phyloP scores from a whole-genome alignment of 2,113 vertebrate genomes.

The Brevimyrus niger region DNA sequence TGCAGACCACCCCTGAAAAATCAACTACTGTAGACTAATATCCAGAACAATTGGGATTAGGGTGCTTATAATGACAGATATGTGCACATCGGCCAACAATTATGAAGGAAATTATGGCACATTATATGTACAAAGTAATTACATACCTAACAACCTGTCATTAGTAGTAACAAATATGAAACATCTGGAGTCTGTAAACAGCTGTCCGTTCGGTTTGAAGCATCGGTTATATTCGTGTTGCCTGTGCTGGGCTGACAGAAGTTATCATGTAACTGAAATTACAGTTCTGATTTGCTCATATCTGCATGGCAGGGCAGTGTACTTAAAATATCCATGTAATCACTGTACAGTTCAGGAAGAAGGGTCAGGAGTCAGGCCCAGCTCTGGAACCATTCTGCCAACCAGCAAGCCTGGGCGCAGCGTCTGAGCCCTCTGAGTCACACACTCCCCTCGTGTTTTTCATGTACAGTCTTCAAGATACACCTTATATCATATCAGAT shows the following conservation, averaged over 20 bases:
- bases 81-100: background rate
- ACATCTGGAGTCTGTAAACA: background rate
- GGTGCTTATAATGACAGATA: background rate
- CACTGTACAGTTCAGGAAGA: background rate
- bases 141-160: background rate
- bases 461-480: background rate
- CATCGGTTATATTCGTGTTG: background rate
- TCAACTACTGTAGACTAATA: background rate
- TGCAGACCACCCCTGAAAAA: background rate
- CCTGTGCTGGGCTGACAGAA: background rate
- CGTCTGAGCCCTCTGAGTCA: background rate
- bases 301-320: background rate
- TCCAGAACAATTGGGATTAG: background rate
- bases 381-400: background rate
- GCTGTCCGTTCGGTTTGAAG: background rate
- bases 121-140: background rate
- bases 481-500: background rate
- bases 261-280: background rate
- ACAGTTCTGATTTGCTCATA: background rate
- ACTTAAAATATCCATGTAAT: background rate
- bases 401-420: background rate
- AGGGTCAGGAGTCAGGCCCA: background rate
- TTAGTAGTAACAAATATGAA: background rate
- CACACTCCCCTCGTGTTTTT: background rate
- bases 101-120: background rate